Conservation (phyloP, 2,113 vertebrate species). For the Prunella fulvescens region DNA sequence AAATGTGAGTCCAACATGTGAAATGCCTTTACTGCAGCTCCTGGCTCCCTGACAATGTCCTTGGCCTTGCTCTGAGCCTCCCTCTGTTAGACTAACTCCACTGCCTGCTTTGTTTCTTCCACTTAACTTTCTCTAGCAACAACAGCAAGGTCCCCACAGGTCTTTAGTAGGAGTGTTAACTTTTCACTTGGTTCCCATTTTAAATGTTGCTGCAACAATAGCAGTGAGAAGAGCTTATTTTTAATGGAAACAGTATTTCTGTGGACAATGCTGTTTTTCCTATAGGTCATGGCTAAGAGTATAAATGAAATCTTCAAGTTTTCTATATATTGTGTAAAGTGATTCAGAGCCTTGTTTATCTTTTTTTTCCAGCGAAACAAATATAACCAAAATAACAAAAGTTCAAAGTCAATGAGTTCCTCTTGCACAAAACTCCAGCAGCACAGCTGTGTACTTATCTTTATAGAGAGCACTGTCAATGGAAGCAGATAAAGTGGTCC, state of each 20-base stretch:
- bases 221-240: not conserved
- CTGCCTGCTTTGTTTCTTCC: not conserved
- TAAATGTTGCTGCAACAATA: not conserved
- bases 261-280: not conserved
- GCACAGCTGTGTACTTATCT: not conserved
- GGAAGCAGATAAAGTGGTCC: not conserved
- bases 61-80: not conserved
- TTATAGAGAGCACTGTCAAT: not conserved
- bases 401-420: slow-evolving; percentile 43
- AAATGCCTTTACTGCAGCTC: not conserved
- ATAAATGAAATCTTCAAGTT: not conserved
- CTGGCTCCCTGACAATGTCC: not conserved
- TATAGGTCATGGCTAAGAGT: not conserved
- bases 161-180: not conserved
- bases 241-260: not conserved
- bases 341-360: slow-evolving; percentile 6
- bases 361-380: not conserved
- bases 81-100: not conserved
- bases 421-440: not conserved
- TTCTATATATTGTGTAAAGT: not conserved
- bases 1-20: not conserved
- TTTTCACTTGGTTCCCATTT: not conserved
- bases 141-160: not conserved
- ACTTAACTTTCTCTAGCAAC: not conserved
- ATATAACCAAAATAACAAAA: not conserved